Percentiles rank a stretch among this genome's conserved stretches.
These are phyloP conservation scores for Papilio helenus DNA, from an alignment of 1,140 invertebrate genomes.

Conservation along the genomic window DNA sequence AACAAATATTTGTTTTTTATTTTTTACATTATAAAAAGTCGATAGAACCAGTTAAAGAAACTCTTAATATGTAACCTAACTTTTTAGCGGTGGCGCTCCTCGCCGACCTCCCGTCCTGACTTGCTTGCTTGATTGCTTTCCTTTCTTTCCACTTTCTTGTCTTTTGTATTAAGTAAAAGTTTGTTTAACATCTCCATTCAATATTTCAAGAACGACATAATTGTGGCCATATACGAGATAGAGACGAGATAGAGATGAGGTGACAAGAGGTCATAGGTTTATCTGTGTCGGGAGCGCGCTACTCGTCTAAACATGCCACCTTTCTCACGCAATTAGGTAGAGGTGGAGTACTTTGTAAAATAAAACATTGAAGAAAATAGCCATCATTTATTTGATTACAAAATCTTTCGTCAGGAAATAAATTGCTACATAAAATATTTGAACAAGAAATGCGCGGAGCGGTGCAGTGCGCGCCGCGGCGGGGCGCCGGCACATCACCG, in stretches of 20 bases:
- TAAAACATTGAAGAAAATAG: constrained; percentile 69
- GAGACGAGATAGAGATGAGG: no score
- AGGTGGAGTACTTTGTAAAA: constrained; percentile 42
- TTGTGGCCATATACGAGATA: not conserved
- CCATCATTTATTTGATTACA: constrained; percentile 81
- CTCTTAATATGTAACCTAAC: not conserved
- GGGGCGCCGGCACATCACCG: not conserved
- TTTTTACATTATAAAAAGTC: not conserved
- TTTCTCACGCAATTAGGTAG: not conserved
- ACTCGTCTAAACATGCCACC: no score
- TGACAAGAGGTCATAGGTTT: no score
- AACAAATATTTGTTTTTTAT: not conserved
- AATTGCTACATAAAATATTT: constrained; percentile 79
- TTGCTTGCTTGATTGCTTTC: no score
- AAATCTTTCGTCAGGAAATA: constrained; percentile 79
- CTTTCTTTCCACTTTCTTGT: no score
- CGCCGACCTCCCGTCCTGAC: no score
- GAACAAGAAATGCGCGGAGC: constrained; percentile 71
- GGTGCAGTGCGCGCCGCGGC: constrained; percentile 41
- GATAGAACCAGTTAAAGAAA: not conserved
- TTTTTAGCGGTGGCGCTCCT: not conserved
- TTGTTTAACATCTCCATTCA: no score
- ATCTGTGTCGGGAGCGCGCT: no score
- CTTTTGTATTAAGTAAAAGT: no score
- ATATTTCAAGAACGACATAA: no score